Conservation (phyloP, 2,113 vertebrate species). For the Nothobranchius furzeri region DNA sequence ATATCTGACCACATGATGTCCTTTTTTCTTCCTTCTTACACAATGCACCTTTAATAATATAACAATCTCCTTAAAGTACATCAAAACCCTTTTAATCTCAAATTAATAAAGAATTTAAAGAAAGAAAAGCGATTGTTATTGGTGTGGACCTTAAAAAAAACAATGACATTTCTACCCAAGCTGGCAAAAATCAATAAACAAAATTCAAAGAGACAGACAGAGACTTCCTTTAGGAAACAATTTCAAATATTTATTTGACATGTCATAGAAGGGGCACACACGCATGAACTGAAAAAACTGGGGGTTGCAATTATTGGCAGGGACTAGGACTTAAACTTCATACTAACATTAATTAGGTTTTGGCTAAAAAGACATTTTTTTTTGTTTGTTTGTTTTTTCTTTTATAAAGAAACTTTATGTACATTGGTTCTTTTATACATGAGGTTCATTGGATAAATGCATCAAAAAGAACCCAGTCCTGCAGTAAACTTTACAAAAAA, state of each 20-base stretch:
- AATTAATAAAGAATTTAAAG: no score
- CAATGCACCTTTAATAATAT: no score
- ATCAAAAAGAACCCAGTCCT: slow-evolving; percentile 84
- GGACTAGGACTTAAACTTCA: slow-evolving; percentile 79
- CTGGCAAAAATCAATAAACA: slow-evolving; percentile 20
- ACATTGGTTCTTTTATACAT: slow-evolving; percentile 85
- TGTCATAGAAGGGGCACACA: slow-evolving; percentile 79
- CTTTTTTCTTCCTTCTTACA: no score
- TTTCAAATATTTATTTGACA: slow-evolving; percentile 85
- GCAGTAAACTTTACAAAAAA: slow-evolving; percentile 85
- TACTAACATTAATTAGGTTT: slow-evolving; percentile 83
- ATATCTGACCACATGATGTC: no score
- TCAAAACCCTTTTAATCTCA: no score
- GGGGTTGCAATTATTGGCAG: slow-evolving; percentile 77
- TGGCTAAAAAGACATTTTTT: slow-evolving; percentile 78
- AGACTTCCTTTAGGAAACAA: slow-evolving; percentile 77
- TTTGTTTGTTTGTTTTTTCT: slow-evolving; percentile 71
- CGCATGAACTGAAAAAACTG: slow-evolving; percentile 69
- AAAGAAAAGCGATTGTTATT: no score
- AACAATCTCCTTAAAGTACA: no score
- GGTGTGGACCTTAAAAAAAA: slow-evolving; percentile 29
- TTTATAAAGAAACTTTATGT: slow-evolving; percentile 84
- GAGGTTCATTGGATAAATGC: slow-evolving; percentile 83
- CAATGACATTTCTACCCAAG: neutral
- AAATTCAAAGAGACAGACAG: slow-evolving; percentile 42